These are phyloP conservation scores for Plecturocebus donacophilus DNA, from an alignment of 2,113 vertebrate genomes.

Conservation along the genomic window DNA sequence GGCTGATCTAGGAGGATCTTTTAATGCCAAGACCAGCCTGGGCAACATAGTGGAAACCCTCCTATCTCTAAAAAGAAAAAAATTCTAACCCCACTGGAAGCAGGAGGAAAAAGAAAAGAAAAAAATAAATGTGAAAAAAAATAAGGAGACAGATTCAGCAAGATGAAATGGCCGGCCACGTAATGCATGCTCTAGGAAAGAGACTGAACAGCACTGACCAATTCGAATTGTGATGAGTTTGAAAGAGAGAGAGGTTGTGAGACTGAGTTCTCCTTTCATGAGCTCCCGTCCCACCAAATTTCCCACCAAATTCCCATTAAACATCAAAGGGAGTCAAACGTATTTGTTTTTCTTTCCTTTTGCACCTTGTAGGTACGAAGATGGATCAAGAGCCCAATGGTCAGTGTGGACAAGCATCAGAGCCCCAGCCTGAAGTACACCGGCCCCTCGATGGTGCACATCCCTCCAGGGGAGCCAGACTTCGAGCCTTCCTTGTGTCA, in stretches of 20 bases:
- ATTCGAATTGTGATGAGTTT: neutral
- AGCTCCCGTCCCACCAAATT: neutral
- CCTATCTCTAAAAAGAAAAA: too few species aligned
- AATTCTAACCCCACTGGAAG: too few species aligned
- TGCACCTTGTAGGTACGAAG: slow-evolving; percentile 89
- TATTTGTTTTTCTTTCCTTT: neutral
- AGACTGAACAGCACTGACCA: too few species aligned
- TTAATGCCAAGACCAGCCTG: too few species aligned
- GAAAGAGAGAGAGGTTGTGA: neutral
- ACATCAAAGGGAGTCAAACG: neutral
- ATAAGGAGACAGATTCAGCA: neutral
- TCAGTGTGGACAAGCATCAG: slow-evolving; percentile 91
- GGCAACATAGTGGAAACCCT: too few species aligned
- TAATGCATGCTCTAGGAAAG: neutral
- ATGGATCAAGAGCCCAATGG: slow-evolving; percentile 96
- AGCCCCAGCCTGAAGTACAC: slow-evolving; percentile 88
- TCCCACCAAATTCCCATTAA: neutral
- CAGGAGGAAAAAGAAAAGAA: too few species aligned
- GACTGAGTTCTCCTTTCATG: neutral
- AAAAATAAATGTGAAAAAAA: too few species aligned
- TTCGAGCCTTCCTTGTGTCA: slow-evolving; percentile 89
- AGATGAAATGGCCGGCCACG: neutral
- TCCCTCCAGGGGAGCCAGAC: slow-evolving; percentile 88
- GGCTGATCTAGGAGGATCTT: too few species aligned
- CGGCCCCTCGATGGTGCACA: slow-evolving; percentile 84